Conservation (phyloP, 2,888 invertebrate species). For the Drosophila vallismaia region DNA sequence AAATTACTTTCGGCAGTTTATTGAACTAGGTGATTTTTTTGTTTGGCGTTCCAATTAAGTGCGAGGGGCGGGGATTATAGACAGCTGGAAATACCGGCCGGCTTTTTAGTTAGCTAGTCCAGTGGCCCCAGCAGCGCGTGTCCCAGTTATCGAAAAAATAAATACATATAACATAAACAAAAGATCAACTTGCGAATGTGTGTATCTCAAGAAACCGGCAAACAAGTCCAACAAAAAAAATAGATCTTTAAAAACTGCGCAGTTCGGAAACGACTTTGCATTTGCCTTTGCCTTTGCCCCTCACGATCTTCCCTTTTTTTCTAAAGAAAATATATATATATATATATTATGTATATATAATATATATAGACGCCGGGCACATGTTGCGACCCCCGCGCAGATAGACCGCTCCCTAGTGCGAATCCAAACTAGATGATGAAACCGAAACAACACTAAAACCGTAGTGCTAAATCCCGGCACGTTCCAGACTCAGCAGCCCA, state of each 20-base stretch:
- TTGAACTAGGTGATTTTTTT: constrained; percentile 30
- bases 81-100: constrained; percentile 40
- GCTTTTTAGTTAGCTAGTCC: constrained; percentile 39
- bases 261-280: constrained; percentile 28
- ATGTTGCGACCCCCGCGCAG: constrained; percentile 18
- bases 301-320: constrained; percentile 5
- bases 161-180: constrained; percentile 10
- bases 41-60: background rate
- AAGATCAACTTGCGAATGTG: constrained; percentile 27
- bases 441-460: constrained; percentile 5
- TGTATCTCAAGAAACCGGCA: constrained; percentile 28
- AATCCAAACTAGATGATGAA: constrained; percentile 14
- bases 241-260: constrained; percentile 41
- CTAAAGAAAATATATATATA: background rate
- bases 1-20: constrained; percentile 36
- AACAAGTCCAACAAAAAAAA: constrained; percentile 29
- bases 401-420: constrained; percentile 22
- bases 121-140: constrained; percentile 36
- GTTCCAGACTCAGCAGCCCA: constrained; percentile 24
- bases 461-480: constrained; percentile 33
- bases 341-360: background rate
- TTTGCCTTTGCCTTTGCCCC: constrained; percentile 24
- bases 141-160: constrained; percentile 24
- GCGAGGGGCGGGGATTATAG: constrained; percentile 1
- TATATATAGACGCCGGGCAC: constrained; percentile 14